A percentile compares a stretch with the other conserved stretches of the same genome.
Evolutionary conservation across 1,140 invertebrate genomes (phyloP).

Genomic region (Laupala kohalensis): DNA sequence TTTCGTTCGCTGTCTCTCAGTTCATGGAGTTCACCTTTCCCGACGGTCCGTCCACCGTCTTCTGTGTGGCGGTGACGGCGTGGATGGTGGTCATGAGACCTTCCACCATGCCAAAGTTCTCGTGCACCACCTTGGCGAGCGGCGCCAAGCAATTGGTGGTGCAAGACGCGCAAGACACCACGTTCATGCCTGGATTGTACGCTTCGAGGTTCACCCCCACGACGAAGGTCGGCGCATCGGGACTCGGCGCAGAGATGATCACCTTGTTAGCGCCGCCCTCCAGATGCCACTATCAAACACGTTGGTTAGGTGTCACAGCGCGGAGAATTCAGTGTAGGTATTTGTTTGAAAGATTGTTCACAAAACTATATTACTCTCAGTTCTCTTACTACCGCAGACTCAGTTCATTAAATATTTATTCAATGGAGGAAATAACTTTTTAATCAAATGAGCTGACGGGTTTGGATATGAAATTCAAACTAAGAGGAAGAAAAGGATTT

Average conservation of each 20-base stretch:
- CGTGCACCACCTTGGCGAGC: constrained; percentile 65
- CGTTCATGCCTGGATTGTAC: constrained; percentile 42
- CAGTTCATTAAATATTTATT: too few relatives aligned
- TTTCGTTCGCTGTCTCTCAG: background rate
- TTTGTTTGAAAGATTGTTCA: too few relatives aligned
- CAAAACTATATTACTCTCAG: too few relatives aligned
- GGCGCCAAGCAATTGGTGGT: constrained; percentile 82
- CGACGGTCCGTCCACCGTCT: constrained; percentile 78
- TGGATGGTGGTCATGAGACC: constrained; percentile 77
- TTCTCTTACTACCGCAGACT: too few relatives aligned
- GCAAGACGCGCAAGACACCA: constrained; percentile 71
- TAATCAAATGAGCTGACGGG: too few relatives aligned
- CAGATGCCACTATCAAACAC: constrained; percentile 42
- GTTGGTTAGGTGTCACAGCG: too few relatives aligned
- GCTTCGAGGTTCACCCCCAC: constrained; percentile 56
- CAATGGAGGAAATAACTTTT: too few relatives aligned
- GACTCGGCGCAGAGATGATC: constrained; percentile 60
- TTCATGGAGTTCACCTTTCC: constrained; percentile 28
- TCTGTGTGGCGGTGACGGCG: constrained; percentile 93
- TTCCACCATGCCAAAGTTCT: constrained; percentile 69
- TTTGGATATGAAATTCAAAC: too few relatives aligned
- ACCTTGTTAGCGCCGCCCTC: constrained; percentile 54
- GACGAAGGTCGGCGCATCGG: constrained; percentile 65
- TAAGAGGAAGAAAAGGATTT: too few relatives aligned
- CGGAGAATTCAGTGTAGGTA: too few relatives aligned